Conservation (phyloP, 2,888 invertebrate species). For the Cerastoderma edule region DNA sequence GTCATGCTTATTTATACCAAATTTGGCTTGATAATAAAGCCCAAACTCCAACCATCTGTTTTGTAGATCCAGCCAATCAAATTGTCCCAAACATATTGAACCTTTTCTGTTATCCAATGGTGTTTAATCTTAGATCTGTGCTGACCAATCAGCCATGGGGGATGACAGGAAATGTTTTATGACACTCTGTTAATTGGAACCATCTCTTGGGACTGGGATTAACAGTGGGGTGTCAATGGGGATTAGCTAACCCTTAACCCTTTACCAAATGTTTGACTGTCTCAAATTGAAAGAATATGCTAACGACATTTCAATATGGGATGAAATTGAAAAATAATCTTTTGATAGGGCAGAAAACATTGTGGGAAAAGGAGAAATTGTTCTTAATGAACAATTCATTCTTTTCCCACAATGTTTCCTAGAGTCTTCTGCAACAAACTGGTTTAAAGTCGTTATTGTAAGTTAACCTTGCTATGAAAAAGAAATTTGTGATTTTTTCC, state of each 20-base stretch:
- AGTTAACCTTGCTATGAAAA: too few species aligned
- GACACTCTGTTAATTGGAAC: constrained; percentile 52
- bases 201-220: constrained; percentile 34
- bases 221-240: constrained; percentile 31
- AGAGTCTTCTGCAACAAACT: neutral
- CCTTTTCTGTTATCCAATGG: neutral
- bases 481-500: too few species aligned
- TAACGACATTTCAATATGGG: neutral
- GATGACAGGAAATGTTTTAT: constrained; percentile 51
- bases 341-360: constrained; percentile 1
- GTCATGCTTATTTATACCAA: constrained; percentile 10
- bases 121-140: neutral
- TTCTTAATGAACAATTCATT: too few species aligned
- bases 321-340: neutral
- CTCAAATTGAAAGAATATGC: neutral
- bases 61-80: too few species aligned
- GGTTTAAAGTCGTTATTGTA: too few species aligned
- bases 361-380: constrained; percentile 14
- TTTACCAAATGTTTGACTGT: neutral
- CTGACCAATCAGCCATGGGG: constrained; percentile 6
- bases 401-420: constrained; percentile 2
- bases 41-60: too few species aligned
- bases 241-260: constrained; percentile 14
- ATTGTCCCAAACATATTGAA: too few species aligned
- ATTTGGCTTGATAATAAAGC: constrained; percentile 5